Percentiles rank a stretch among this genome's conserved stretches.
phyloP scores from a whole-genome alignment of 2,888 invertebrate species.

The Amblyteles armatorius region DNA sequence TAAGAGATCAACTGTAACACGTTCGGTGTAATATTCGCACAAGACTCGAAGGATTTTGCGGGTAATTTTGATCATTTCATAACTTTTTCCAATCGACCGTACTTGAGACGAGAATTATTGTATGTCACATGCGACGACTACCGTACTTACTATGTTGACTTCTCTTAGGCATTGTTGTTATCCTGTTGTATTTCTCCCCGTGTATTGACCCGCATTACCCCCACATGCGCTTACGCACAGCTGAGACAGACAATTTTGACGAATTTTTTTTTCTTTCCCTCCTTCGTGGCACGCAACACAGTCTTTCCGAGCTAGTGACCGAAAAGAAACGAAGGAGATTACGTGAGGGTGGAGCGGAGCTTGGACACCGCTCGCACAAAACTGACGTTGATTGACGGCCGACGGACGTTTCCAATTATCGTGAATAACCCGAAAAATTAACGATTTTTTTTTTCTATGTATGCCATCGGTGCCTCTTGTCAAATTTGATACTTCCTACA shows the following conservation, averaged over 20 bases:
- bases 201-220: not conserved
- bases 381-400: conserved; percentile 82
- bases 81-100: no score
- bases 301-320: conserved; percentile 39
- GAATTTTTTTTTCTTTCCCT: conserved; percentile 6
- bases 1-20: not conserved
- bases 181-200: not conserved
- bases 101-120: no score
- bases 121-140: no score
- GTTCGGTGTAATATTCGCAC: no score
- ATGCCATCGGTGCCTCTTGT: conserved; percentile 23
- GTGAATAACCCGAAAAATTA: conserved; percentile 78
- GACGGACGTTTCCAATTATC: conserved; percentile 82
- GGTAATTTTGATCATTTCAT: no score
- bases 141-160: not conserved
- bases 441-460: conserved; percentile 36
- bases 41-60: no score
- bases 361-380: conserved; percentile 65
- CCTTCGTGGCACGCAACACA: conserved; percentile 15
- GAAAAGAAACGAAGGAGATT: conserved; percentile 60
- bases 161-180: not conserved
- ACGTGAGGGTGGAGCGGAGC: conserved; percentile 70
- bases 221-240: not conserved
- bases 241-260: conserved; percentile 64
- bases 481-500: conserved; percentile 32